Evolutionary conservation across 1,140 invertebrate genomes (phyloP), one percentile per base, ranked within the genome.

Genomic region (Scaptomyza hsui): DNA sequence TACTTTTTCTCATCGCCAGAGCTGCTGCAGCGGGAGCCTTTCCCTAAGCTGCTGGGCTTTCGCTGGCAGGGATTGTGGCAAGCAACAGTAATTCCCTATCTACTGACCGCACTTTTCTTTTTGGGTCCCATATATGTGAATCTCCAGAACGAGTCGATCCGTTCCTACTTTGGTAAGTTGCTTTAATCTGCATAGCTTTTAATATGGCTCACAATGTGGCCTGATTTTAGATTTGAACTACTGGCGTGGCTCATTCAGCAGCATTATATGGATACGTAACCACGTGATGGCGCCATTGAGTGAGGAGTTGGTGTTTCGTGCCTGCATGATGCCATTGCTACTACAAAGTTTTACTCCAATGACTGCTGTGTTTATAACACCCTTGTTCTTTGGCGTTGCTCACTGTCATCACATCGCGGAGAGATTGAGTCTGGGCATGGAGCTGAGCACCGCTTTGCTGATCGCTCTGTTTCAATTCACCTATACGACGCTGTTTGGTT

Each of bases 271-370:
- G 97, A 93, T 97, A 75, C 93, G 97, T 72, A 98, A 97, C 91
- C 95, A 97, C 90, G 91, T 99, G 32, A 96, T 98, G 74, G 98
- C 97, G 9, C 98, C 98, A 9, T 90, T 99, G 24, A 97, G 97
- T 62, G 98, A 99, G 92, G 98, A 99, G 91, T 98, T 98, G 92
- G 97, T 97, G 3, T 98, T 97, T 91, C 93, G 98, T 75, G 97
- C 97, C 0, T 99, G 97, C 90, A 98, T 99, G 96, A 92, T 99
- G 89, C 97, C 97, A 19, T 91, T 98, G 13, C 92, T 99, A 9
- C 91, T 98, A 61, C 96, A 97, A 86, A 96, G 95, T 90, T 95
- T 97, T 76, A 92, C 93, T n/a, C 95, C 95, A 2, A 91, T 94
- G 4, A 94, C 93, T 56, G 95, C 97, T 5, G 94, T 98, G 44